Conservation (phyloP, 2,113 vertebrate genomes). For the Oryzias celebensis region DNA sequence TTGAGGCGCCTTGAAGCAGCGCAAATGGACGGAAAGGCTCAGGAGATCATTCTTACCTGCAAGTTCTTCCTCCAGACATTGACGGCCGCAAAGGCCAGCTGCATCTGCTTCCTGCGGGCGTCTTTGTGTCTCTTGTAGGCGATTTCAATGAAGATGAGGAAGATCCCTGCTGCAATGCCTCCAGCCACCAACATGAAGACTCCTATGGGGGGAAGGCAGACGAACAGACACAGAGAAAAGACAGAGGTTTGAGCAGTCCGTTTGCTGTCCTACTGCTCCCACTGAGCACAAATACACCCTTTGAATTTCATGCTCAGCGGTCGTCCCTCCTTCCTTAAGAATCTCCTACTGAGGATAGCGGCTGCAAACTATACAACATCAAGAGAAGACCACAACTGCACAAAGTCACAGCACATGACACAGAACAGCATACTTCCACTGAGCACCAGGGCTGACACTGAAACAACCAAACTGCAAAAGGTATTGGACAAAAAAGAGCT, state of each 20-base stretch:
- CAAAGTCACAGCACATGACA: slow-evolving; percentile 60
- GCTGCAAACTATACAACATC: slow-evolving; percentile 45
- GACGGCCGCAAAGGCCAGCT: slow-evolving; percentile 98
- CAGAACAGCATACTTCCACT: slow-evolving; percentile 51
- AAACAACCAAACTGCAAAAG: slow-evolving; percentile 62
- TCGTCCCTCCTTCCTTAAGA: slow-evolving; percentile 29
- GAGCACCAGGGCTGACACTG: slow-evolving; percentile 51
- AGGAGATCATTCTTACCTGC: slow-evolving; percentile 85
- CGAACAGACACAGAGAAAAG: slow-evolving; percentile 25
- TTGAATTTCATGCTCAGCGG: slow-evolving; percentile 47
- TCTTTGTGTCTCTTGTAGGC: slow-evolving; percentile 99
- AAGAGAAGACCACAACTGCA: slow-evolving; percentile 43
- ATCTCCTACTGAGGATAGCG: slow-evolving; percentile 37
- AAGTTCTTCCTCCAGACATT: slow-evolving; percentile 99
- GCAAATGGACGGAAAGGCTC: background rate
- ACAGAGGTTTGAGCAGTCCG: slow-evolving; percentile 23
- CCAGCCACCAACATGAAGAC: slow-evolving; percentile 99
- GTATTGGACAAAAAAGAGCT: slow-evolving; percentile 81
- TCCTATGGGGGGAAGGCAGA: slow-evolving; percentile 75
- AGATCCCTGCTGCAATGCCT: slow-evolving; percentile 98
- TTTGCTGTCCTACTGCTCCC: slow-evolving; percentile 27
- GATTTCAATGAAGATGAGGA: slow-evolving; percentile 99
- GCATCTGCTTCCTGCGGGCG: slow-evolving; percentile 99
- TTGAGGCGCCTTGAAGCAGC: background rate
- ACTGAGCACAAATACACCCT: slow-evolving; percentile 37